A percentile compares a stretch with the other conserved stretches of the same genome.
phyloP scores from a whole-genome alignment of 2,797 vertebrate species.

The Macroramphosus scolopax region DNA sequence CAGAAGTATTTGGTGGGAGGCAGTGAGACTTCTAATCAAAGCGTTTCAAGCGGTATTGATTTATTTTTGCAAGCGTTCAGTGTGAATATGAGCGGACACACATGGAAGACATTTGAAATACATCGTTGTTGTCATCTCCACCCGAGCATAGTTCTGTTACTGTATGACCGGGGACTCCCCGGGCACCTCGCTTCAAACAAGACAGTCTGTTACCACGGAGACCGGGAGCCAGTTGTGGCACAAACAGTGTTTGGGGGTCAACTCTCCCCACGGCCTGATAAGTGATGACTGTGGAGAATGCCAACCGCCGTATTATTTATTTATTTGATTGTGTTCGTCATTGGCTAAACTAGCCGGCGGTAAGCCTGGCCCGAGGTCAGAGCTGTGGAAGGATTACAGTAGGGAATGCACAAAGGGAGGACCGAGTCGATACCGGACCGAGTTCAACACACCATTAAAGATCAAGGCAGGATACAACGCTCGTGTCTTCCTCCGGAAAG shows the following conservation, averaged over 20 bases:
- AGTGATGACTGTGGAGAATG: conserved; percentile 79
- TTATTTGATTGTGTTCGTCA: conserved; percentile 73
- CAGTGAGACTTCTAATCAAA: conserved; percentile 65
- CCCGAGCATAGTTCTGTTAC: conserved; percentile 40
- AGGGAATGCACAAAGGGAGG: conserved; percentile 61
- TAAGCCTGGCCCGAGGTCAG: conserved; percentile 74
- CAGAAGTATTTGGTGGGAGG: conserved; percentile 54
- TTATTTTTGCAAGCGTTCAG: conserved; percentile 38
- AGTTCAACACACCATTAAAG: conserved; percentile 65
- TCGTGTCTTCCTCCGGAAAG: conserved; percentile 29
- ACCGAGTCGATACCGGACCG: conserved; percentile 67
- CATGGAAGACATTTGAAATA: conserved; percentile 41
- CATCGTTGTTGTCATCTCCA: conserved; percentile 42
- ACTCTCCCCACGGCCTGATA: conserved; percentile 71
- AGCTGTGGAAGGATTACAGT: conserved; percentile 72
- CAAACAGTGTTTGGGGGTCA: conserved; percentile 76
- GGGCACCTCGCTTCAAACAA: conserved; percentile 71
- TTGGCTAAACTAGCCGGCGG: conserved; percentile 69
- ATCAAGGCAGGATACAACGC: conserved; percentile 54
- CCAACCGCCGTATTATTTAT: conserved; percentile 72
- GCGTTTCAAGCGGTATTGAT: conserved; percentile 39
- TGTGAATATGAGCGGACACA: conserved; percentile 16
- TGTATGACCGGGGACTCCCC: conserved; percentile 65
- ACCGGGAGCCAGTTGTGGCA: conserved; percentile 70
- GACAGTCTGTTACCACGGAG: conserved; percentile 79